These are phyloP conservation scores for Chalcosyrphus nemorum DNA, from an alignment of 2,888 invertebrate genomes.

Conservation along the genomic window DNA sequence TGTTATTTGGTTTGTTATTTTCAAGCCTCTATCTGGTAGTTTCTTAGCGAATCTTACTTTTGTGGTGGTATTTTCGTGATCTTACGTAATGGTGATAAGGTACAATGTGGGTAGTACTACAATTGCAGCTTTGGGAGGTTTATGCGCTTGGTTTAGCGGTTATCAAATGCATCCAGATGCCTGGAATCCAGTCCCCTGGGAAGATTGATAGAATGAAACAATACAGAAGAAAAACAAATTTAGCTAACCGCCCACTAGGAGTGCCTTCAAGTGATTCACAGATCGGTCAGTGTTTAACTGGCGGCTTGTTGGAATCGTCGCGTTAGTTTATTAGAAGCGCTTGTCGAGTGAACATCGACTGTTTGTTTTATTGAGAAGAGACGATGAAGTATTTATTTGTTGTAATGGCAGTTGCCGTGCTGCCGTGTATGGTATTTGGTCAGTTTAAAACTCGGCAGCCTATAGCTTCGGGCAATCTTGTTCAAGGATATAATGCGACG, in stretches of 20 bases:
- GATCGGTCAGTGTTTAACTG: not conserved
- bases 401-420: constrained; percentile 22
- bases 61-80: constrained; percentile 65
- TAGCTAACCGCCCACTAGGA: constrained; percentile 28
- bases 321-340: constrained; percentile 42
- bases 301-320: not conserved
- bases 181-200: not conserved
- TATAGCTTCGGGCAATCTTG: constrained; percentile 45
- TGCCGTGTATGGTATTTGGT: constrained; percentile 40
- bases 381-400: constrained; percentile 38
- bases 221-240: not conserved
- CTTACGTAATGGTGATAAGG: constrained; percentile 59
- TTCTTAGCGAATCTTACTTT: not conserved
- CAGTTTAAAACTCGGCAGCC: constrained; percentile 55
- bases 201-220: not conserved
- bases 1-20: constrained; percentile 8
- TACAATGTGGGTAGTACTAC: not conserved
- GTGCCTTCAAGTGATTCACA: not conserved
- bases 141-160: constrained; percentile 1
- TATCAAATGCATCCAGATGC: constrained; percentile 49
- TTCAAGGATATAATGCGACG: constrained; percentile 9
- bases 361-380: not conserved
- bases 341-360: constrained; percentile 44
- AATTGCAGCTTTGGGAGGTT: not conserved
- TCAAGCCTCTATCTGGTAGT: constrained; percentile 20